Evolutionary conservation across 2,797 vertebrate species (phyloP).

Genomic region (Rhynchotus rufescens): DNA sequence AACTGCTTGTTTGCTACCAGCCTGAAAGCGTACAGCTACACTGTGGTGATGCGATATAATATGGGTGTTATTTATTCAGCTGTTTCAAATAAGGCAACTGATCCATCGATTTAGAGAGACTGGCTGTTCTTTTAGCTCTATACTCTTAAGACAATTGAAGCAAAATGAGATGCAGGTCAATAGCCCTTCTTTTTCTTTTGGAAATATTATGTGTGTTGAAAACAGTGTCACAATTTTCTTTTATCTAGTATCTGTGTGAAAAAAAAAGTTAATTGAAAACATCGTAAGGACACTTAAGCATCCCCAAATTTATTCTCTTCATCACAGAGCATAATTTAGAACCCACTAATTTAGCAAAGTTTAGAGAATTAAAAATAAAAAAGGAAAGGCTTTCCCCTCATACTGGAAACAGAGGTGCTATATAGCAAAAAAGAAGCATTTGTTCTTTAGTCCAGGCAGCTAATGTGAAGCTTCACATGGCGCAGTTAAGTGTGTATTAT

Average conservation of each 20-base stretch:
- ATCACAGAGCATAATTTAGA: background rate
- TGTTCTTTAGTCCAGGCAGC: slow-evolving; percentile 5
- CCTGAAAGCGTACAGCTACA: slow-evolving; percentile 4
- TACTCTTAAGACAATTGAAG: slow-evolving; percentile 23
- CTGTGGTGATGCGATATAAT: slow-evolving; percentile 10
- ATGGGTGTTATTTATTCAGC: slow-evolving; percentile 5
- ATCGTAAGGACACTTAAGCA: background rate
- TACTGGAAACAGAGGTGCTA: background rate
- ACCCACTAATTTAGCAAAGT: background rate
- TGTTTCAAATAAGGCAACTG: slow-evolving; percentile 40
- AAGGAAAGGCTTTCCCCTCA: background rate
- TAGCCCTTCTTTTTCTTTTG: background rate
- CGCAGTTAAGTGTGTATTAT: slow-evolving; percentile 18
- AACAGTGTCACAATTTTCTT: background rate
- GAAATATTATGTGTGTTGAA: slow-evolving; percentile 1
- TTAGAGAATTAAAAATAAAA: background rate
- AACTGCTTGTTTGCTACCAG: background rate
- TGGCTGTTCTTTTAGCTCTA: background rate
- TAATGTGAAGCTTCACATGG: slow-evolving; percentile 8
- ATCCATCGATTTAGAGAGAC: slow-evolving; percentile 37
- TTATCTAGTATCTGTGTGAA: background rate
- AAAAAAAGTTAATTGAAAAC: background rate
- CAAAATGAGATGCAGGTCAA: slow-evolving; percentile 27
- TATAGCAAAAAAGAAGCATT: background rate
- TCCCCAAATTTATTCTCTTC: background rate